Conservation (phyloP, 1,140 invertebrate genomes). For the Psilanteris sp. region DNA sequence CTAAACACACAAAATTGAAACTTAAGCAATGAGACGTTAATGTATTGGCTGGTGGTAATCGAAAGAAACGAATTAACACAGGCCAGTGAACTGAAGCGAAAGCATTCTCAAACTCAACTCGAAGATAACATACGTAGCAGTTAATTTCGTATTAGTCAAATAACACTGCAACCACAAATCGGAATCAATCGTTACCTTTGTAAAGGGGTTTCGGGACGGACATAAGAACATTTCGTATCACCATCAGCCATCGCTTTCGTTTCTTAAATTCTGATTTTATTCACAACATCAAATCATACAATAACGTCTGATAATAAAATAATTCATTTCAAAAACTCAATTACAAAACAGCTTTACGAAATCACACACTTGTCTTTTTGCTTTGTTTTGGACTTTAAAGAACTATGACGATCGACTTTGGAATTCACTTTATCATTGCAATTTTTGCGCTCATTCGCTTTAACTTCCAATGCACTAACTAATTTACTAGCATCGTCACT, state of each 20-base stretch:
- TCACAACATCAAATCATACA: conserved; percentile 73
- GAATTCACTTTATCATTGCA: conserved; percentile 24
- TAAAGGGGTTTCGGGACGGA: conserved; percentile 64
- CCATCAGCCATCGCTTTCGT: conserved; percentile 74
- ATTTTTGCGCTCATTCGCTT: conserved; percentile 19
- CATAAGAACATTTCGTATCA: conserved; percentile 64
- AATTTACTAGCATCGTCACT: not conserved
- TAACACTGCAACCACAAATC: conserved; percentile 72
- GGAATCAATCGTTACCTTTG: conserved; percentile 71
- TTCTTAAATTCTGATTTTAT: conserved; percentile 70
- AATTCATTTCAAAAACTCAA: conserved; percentile 60
- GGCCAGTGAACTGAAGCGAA: conserved; percentile 58
- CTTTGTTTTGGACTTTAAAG: conserved; percentile 57
- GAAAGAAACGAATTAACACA: conserved; percentile 50
- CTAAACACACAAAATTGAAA: conserved; percentile 13
- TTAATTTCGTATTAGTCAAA: conserved; percentile 72
- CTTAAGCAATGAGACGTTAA: conserved; percentile 65
- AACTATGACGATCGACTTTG: conserved; percentile 53
- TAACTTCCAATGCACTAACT: not conserved
- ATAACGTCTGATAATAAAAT: conserved; percentile 63
- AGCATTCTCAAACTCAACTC: conserved; percentile 66
- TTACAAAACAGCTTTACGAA: conserved; percentile 66
- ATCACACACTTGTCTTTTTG: conserved; percentile 77
- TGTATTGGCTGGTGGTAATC: conserved; percentile 75
- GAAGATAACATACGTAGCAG: conserved; percentile 68